Evolutionary conservation across 2,888 invertebrate genomes (phyloP), one percentile per base, ranked within the genome.

Genomic region (Agrochola macilenta): DNA sequence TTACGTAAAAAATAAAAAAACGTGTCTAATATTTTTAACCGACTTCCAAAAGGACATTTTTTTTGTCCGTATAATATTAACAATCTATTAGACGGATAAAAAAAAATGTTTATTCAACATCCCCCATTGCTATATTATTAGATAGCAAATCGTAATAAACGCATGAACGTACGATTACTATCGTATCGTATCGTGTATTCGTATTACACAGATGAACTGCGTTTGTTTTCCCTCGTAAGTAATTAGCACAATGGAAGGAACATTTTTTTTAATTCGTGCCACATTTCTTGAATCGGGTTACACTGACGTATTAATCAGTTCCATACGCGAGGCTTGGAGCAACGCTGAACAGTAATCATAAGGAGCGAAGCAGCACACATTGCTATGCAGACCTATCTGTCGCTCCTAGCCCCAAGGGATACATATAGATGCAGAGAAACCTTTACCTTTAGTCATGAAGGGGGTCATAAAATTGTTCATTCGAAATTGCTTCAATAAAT

Each of bases 341-440:
- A 52, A 69, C 73, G 57, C 74, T 69, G 78, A 82, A 80, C 79
- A 84, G 87, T 87, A 86, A 89, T 89, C 88, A 86, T 84, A 83
- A 54, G 68, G 79, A 83, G 72, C 39, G 77, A 78, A 81, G 78
- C 78, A 79, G 77, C 76, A 84, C 78, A 83, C 76, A 85, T 82
- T 71, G 79, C 77, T 78, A 81, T 80, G 78, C 72, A 68, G 68
- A 35, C 63, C 79, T 69, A 75, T 88, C 71, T 79, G 85, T 88
- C 87, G 81, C 79, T 68, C 20, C 49, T 66, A 75, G 81, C 77
- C 69, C n/a, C 39, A 52, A 78, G 68, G 70, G 70, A 60, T 64
- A 61, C 39, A 46, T 30, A 43, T 23, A 58, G 52, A 70, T 71
- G 46, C 49, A 52, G 35, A 79, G 35, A 71, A 79, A 68, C 66